Evolutionary conservation across 2,113 vertebrate genomes (phyloP).

Genomic region (Platysteira castanea): DNA sequence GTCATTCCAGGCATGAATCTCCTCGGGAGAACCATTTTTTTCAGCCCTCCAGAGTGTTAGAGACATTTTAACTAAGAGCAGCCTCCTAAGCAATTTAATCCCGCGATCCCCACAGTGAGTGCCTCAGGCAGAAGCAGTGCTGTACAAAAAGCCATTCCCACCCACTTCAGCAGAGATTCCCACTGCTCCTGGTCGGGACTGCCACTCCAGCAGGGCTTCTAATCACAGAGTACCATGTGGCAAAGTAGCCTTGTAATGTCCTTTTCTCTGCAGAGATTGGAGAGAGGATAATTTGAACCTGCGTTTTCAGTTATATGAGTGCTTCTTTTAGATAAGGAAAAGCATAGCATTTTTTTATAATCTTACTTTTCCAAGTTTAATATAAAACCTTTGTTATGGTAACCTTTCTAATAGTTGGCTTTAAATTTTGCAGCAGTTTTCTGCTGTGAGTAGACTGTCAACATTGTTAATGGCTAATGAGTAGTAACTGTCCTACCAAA

Average conservation of each 20-base stretch:
- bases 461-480: background rate
- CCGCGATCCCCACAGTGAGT: background rate
- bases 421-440: background rate
- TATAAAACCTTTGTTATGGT: background rate
- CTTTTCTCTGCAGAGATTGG: background rate
- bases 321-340: constrained; percentile 16
- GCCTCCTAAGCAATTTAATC: background rate
- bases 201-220: background rate
- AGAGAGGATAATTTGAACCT: background rate
- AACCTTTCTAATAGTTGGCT: background rate
- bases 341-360: background rate
- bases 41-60: background rate
- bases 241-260: background rate
- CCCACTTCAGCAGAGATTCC: background rate
- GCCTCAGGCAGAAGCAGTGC: background rate
- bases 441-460: background rate
- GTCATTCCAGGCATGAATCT: background rate
- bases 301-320: background rate
- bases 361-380: background rate
- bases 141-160: background rate
- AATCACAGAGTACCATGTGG: background rate
- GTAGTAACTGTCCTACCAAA: background rate
- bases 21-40: background rate
- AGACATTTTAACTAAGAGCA: background rate
- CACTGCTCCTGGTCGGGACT: background rate